phyloP scores from a whole-genome alignment of 2,888 invertebrate species.

The Athetis lepigone region DNA sequence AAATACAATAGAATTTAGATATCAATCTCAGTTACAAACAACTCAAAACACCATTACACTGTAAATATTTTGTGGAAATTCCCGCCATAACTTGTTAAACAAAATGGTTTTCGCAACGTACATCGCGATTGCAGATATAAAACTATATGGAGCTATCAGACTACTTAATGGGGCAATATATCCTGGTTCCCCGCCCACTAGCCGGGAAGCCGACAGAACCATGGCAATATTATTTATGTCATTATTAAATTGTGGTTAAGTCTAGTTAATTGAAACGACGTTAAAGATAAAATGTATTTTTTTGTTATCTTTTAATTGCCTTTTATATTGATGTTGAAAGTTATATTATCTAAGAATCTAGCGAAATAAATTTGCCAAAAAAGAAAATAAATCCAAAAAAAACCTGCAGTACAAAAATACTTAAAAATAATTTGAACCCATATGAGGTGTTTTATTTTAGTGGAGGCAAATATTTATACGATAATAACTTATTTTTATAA shows the following conservation, averaged over 20 bases:
- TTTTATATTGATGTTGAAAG: too few species aligned
- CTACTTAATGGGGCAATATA: constrained; percentile 54
- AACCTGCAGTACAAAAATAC: too few species aligned
- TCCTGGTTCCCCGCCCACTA: constrained; percentile 44
- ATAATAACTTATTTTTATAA: too few species aligned
- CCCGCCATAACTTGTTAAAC: constrained; percentile 36
- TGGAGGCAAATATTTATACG: too few species aligned
- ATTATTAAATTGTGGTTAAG: constrained; percentile 22
- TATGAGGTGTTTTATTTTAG: too few species aligned
- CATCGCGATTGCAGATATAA: constrained; percentile 39
- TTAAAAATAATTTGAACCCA: too few species aligned
- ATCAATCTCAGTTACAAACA: constrained; percentile 7
- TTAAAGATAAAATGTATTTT: background rate
- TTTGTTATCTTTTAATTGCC: background rate
- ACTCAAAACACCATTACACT: constrained; percentile 23
- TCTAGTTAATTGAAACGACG: constrained; percentile 7
- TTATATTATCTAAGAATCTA: too few species aligned
- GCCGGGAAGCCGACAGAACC: constrained; percentile 22
- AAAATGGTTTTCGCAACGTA: constrained; percentile 32
- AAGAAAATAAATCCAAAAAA: too few species aligned
- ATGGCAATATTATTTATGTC: constrained; percentile 19
- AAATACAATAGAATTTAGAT: too few species aligned
- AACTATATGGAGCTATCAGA: constrained; percentile 52
- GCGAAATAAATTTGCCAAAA: too few species aligned
- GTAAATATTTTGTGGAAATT: constrained; percentile 22